Conservation (phyloP, 2,113 vertebrate species). For the Microcebus tavaratra region DNA sequence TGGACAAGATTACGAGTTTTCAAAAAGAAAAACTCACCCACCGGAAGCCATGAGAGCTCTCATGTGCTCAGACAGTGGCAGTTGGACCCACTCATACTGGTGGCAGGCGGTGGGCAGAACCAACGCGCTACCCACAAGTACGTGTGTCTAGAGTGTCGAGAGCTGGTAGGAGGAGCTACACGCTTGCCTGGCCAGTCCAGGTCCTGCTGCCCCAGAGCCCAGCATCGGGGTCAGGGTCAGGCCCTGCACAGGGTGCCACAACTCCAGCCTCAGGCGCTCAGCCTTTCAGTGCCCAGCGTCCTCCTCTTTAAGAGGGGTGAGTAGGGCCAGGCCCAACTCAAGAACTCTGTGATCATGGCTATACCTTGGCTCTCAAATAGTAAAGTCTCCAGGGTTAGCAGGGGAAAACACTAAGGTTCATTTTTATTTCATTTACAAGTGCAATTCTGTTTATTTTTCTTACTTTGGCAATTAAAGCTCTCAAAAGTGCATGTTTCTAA, state of each 20-base stretch:
- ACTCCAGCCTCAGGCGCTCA: no score
- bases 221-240: not conserved
- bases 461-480: not conserved
- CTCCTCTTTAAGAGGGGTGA: not conserved
- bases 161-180: not conserved
- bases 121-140: accelerated
- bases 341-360: accelerated
- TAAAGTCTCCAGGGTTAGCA: not conserved
- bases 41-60: not conserved
- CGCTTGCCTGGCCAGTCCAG: accelerated
- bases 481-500: not conserved
- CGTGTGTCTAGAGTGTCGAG: not conserved
- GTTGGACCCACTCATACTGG: not conserved
- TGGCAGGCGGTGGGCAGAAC: no score
- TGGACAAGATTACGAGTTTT: not conserved
- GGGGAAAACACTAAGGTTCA: not conserved
- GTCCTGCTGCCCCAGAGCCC: not conserved
- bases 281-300: no score
- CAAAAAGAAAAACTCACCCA: not conserved
- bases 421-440: not conserved
- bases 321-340: not conserved
- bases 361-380: not conserved
- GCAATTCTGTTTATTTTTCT: not conserved
- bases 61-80: not conserved
- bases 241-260: not conserved